A percentile compares a stretch with the other conserved stretches of the same genome.
Evolutionary conservation across 2,113 vertebrate genomes (phyloP).

Genomic region (Peromyscus californicus): DNA sequence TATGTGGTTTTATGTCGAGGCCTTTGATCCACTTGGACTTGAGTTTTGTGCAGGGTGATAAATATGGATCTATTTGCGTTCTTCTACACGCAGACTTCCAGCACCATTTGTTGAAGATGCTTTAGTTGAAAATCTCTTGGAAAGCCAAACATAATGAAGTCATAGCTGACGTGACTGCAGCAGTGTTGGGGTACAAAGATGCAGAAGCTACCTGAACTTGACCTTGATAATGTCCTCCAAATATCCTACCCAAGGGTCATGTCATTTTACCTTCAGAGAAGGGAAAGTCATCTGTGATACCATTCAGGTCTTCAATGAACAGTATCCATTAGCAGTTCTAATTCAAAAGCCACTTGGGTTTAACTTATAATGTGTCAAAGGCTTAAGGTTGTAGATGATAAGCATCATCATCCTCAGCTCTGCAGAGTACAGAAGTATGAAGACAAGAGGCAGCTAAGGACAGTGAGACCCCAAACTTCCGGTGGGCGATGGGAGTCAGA

Average conservation of each 20-base stretch:
- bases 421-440: background rate
- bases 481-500: background rate
- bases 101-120: background rate
- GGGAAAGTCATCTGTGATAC: slow-evolving; percentile 44
- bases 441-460: background rate
- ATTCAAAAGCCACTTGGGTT: slow-evolving; percentile 37
- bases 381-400: background rate
- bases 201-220: background rate
- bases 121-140: slow-evolving; percentile 18
- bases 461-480: background rate
- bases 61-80: background rate
- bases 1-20: background rate
- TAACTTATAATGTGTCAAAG: background rate
- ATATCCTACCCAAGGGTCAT: background rate
- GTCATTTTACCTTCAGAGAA: slow-evolving; percentile 43
- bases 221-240: background rate
- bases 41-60: background rate
- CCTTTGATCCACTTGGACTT: background rate
- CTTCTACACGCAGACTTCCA: background rate
- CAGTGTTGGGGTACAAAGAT: background rate
- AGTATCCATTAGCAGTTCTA: slow-evolving; percentile 60
- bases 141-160: background rate
- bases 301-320: slow-evolving; percentile 37
- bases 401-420: background rate
- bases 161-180: background rate